These are phyloP conservation scores for Palythoa grandiflora DNA, from an alignment of 92 coral and sea anemone species.

Conservation along the genomic window DNA sequence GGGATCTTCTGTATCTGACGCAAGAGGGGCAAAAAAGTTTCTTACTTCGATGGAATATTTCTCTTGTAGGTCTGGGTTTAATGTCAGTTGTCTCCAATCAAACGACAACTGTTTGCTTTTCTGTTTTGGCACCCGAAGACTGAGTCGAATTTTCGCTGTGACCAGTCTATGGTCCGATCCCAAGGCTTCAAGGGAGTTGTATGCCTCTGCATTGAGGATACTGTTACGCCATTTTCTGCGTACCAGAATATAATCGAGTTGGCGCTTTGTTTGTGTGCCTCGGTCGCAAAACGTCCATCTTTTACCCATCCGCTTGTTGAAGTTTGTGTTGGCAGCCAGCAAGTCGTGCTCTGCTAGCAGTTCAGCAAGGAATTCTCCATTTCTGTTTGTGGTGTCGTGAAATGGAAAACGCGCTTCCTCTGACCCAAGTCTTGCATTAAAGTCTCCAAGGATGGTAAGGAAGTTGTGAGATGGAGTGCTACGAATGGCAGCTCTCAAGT, in stretches of 20 bases:
- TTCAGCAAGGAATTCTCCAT: background rate
- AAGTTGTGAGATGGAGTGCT: conserved; percentile 9
- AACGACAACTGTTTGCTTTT: conserved; percentile 7
- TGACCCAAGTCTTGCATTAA: background rate
- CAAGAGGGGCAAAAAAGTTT: conserved; percentile 19
- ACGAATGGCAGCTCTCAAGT: conserved; percentile 6
- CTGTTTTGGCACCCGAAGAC: background rate
- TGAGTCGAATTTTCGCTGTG: conserved; percentile 8
- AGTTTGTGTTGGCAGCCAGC: background rate
- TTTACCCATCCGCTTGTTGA: conserved; percentile 9
- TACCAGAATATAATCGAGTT: background rate
- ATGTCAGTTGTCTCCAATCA: conserved; percentile 54
- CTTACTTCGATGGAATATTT: conserved; percentile 35
- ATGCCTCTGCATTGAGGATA: conserved; percentile 48
- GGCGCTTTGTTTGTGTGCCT: background rate
- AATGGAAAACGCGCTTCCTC: conserved; percentile 9
- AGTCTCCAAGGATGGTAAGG: conserved; percentile 13
- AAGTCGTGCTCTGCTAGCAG: conserved; percentile 6
- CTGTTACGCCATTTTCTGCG: conserved; percentile 60
- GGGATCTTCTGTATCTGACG: conserved; percentile 16
- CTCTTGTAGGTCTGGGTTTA: conserved; percentile 11
- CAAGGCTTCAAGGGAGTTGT: conserved; percentile 43
- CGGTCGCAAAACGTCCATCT: background rate
- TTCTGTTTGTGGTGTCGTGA: background rate
- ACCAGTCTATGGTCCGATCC: conserved; percentile 64